A percentile compares a stretch with the other conserved stretches of the same genome.
phyloP scores from a whole-genome alignment of 2,797 vertebrate species.

The Cephalopachus bancanus region DNA sequence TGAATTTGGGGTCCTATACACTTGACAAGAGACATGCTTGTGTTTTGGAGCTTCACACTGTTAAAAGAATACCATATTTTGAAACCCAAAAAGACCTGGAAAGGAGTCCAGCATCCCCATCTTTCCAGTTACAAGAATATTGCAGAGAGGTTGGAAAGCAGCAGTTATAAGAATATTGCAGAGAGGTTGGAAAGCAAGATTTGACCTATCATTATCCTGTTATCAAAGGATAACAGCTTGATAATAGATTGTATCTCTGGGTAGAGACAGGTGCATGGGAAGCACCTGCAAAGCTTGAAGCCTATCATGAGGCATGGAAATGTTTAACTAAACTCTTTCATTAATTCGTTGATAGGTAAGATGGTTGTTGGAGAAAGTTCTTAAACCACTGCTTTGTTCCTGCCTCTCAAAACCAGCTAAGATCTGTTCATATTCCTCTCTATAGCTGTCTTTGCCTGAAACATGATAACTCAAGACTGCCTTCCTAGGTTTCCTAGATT shows the following conservation, averaged over 20 bases:
- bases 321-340: not conserved
- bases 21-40: not conserved
- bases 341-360: not conserved
- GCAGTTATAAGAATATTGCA: not conserved
- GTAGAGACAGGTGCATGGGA: not conserved
- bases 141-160: constrained; percentile 35
- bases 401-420: not conserved
- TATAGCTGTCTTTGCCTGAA: not conserved
- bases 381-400: not conserved
- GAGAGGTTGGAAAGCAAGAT: constrained; percentile 44
- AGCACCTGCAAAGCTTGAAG: not conserved
- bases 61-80: not conserved
- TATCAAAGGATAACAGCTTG: not conserved
- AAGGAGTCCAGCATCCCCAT: not conserved
- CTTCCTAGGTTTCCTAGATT: constrained; percentile 23
- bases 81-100: constrained; percentile 49
- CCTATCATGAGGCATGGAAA: not conserved
- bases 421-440: not conserved
- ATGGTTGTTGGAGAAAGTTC: not conserved
- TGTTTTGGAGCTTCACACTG: constrained; percentile 33
- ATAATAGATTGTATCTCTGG: not conserved
- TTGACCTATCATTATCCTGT: not conserved
- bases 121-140: constrained; percentile 31
- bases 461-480: not conserved
- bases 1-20: not conserved